Evolutionary conservation across 2,797 vertebrate genomes (phyloP), one percentile per base, ranked within the genome.

Genomic region (Malacoraja senta): DNA sequence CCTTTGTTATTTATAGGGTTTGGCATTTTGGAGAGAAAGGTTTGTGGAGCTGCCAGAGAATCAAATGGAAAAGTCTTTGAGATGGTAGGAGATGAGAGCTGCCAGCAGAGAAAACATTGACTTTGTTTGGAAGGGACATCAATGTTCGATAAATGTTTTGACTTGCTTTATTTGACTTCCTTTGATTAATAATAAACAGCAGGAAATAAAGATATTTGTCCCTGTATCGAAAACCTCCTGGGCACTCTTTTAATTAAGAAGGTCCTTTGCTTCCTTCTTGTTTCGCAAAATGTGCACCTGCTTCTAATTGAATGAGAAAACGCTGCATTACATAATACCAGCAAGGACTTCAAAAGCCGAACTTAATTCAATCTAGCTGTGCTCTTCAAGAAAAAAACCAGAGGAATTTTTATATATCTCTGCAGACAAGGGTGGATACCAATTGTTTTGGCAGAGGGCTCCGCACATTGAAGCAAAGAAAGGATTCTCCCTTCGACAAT

Each of bases 111-210:
- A 76, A 53, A 91, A 38, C 38, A 44, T 53, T 91, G 68, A 44
- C 71, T 29, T 9, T 88, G 71, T 72, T 91, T 74, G 29, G 26
- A 91, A 74, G 90, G 90, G 35, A 13, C 24, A 53, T 91, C 26
- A 44, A 74, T 6, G 68, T 74, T 74, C 90, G 74, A 74, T 53
- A 74, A 91, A 91, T 29, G n/a, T 91, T 74, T 74, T 91, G 90
- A 91, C 71, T 91, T 91, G 35, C 26, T 91, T 91, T 91, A 44
- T 74, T 91, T 91, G 90, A 91, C 90, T 91, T 71, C 72, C 68
- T 91, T 74, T 53, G 90, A 91, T 91, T 88, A 91, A 74, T 91
- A 91, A 53, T 74, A 91, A 72, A 72, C 90, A 15, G 12, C 38
- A 29, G 68, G 74, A 91, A 91, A 91, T 91, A 91, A 74, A 12